Evolutionary conservation across 2,113 vertebrate species (phyloP), one percentile per base, ranked within the genome.

Genomic region (Tragelaphus scriptus): DNA sequence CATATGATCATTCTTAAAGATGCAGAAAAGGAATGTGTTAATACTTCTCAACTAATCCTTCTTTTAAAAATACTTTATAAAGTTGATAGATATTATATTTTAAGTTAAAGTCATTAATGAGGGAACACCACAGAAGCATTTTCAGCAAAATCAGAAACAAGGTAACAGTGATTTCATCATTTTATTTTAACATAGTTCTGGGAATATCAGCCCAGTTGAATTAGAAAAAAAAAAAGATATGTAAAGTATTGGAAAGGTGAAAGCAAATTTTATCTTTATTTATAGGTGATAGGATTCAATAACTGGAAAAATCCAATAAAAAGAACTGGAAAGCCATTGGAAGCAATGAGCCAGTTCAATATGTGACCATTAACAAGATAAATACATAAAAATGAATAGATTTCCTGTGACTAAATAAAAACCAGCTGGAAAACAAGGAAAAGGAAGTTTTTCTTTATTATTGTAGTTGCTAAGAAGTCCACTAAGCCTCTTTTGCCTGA

Each of bases 141-240:
- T 98, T 80, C 44, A 96, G 87, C 36, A 91, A 96, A 84, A 93
- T 96, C 26, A 90, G 84, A n/a, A 96, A 56, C 47, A 95, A 88
- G 14, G 1, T 88, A 92, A 55, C 16, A 80, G 16, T 93, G 58
- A 6, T 58, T 68, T 63, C 25, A 51, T 40, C 53, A 85, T 86
- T 84, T 36, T 93, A 77, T 88, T 91, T 97, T 93, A 75, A 82
- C 9, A 19, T 77, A 14, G 13, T 84, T 93, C 59, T 96, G 17
- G 44, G 93, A 90, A 68, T 88, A 51, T 23, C 59, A 61, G 44
- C 25, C 40, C 28, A 94, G 36, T 82, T 63, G 26, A 85, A 75
- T 91, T 32, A 97, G 77, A 59, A 77, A 90, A 94, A 88, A 80
- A 53, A 88, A 87, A 80, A 53, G 19, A 85, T 17, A 1, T 65